These are phyloP conservation scores for Papilio protenor DNA, from an alignment of 2,888 invertebrate species.

Conservation along the genomic window DNA sequence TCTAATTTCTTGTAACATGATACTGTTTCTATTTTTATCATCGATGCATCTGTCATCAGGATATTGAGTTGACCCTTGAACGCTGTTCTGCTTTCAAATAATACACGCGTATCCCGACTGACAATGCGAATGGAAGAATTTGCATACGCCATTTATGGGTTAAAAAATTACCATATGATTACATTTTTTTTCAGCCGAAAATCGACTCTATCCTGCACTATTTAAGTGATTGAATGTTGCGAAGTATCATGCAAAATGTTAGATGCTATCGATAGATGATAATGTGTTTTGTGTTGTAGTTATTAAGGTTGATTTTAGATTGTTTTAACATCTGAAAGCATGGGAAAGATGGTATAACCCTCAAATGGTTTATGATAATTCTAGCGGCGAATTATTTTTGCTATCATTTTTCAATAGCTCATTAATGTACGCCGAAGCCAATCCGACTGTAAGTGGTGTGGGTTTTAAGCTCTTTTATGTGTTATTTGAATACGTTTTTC, in stretches of 20 bases:
- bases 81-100: constrained; percentile 49
- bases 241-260: constrained; percentile 53
- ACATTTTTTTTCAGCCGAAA: constrained; percentile 49
- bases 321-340: constrained; percentile 44
- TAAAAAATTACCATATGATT: constrained; percentile 68
- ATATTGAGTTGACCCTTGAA: constrained; percentile 72
- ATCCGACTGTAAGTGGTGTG: constrained; percentile 74
- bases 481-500: constrained; percentile 63
- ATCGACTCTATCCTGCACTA: constrained; percentile 43
- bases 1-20: constrained; percentile 60
- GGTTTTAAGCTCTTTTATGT: constrained; percentile 64
- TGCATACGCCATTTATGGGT: constrained; percentile 80
- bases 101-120: constrained; percentile 55
- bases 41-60: constrained; percentile 79
- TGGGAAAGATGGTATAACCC: constrained; percentile 69
- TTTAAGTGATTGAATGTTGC: constrained; percentile 48
- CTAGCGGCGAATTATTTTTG: constrained; percentile 75
- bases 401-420: constrained; percentile 85
- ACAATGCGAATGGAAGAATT: constrained; percentile 61
- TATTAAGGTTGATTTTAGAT: constrained; percentile 48
- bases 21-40: constrained; percentile 59
- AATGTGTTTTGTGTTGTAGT: constrained; percentile 25
- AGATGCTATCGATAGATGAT: constrained; percentile 57
- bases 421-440: constrained; percentile 73
- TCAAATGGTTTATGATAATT: constrained; percentile 78